Evolutionary conservation across 2,888 invertebrate species (phyloP).

Genomic region (Balanococcus diminutus): DNA sequence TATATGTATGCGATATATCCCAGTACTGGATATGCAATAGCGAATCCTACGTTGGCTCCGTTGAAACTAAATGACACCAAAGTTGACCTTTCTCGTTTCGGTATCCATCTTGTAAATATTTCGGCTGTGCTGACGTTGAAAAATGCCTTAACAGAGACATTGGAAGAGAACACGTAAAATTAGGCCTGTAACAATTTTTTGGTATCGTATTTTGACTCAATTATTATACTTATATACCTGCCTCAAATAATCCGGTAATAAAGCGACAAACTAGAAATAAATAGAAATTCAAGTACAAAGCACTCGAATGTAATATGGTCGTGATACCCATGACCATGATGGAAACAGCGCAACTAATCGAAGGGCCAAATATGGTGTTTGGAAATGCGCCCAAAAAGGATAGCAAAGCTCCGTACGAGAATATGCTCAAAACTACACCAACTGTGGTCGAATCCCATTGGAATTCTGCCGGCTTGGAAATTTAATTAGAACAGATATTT

Average conservation of each 20-base stretch:
- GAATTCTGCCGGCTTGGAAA: not conserved
- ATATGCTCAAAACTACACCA: not conserved
- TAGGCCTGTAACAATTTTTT: no score
- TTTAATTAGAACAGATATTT: not conserved
- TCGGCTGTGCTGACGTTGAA: not conserved
- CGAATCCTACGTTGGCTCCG: not conserved
- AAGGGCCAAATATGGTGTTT: not conserved
- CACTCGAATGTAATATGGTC: not conserved
- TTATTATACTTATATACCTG: not conserved
- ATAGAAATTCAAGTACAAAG: not conserved
- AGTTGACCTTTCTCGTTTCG: not conserved
- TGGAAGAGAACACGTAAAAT: no score
- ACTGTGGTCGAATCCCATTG: not conserved
- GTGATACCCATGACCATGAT: not conserved
- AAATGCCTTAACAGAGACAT: not conserved
- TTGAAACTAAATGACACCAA: not conserved
- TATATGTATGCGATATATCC: not conserved
- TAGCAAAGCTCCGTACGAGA: not conserved
- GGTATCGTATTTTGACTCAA: no score
- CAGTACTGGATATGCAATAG: not conserved
- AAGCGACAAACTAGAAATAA: not conserved
- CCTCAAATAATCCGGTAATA: not conserved
- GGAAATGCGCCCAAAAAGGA: not conserved
- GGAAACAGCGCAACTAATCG: not conserved
- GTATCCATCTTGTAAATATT: constrained; percentile 1